Base-by-base conservation (phyloP, 2,888 invertebrate genomes). In the Torymus auratus region DNA sequence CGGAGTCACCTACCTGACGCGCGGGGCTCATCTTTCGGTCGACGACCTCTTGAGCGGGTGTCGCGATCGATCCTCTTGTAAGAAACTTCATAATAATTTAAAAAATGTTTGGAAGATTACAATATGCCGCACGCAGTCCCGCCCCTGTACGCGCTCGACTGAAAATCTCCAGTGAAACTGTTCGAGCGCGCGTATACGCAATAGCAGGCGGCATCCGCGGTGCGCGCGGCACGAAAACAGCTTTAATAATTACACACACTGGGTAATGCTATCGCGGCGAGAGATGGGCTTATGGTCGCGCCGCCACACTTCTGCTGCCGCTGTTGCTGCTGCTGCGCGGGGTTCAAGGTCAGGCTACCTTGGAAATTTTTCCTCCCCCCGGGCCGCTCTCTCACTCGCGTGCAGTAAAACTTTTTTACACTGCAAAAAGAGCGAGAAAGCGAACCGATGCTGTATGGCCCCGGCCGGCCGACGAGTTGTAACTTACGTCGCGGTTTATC, bases 261-360 rank as follows among this genome's bases (percentile, higher is more conserved):
- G 53, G 23, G 14, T 28, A 68, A 28, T 28, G 28, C 28, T 28
- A 28, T 28, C 28, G 28, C 28, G 28, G 28, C 60, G 23, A 41
- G n/a, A 60, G 56, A 56, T 17, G 28, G 62, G 15, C n/a, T 50
- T 50, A 52, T 13, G 20, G 50, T 20, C 28, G 28, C 28, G 28
- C 28, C 28, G 28, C 28, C 28, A 28, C 28, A 28, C 28, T 28
- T 28, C 28, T 28, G 28, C 28, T 20, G 15, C 23, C 2, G 55
- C 13, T 15, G n/a, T 7, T 41, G 12, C 61, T 5, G 12, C 0
- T 15, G 28, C 52, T 52, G 58, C 55, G 20, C n/a, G 10, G 53
- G 64, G 71, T 78, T 78, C 71, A 78, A 78, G 72, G 72, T 72
- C 72, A 55, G 20, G 17, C 53, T 5, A 13, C 53, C 41, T 17